Base-by-base conservation (phyloP, 1,140 invertebrate genomes). In the Oncopeltus fasciatus region DNA sequence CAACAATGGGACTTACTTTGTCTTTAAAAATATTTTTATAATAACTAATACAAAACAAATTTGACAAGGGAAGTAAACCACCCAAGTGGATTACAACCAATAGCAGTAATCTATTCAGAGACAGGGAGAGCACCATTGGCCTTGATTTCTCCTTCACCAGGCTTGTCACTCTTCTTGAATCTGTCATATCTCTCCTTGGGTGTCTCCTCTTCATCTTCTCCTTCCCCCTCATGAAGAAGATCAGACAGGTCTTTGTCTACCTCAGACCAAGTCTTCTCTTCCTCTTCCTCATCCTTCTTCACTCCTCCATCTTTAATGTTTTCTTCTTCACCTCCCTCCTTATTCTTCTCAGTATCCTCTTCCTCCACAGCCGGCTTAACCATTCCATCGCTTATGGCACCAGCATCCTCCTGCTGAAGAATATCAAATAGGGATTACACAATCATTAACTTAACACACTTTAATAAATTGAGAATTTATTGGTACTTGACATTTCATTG, bases 221-320 rank as follows among this genome's bases (percentile, higher is more conserved):
- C 59, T 11, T 65, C 61, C 8, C 28, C 58, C 12, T 67, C 63
- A 29, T 38, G 27, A 20, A 64, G 44, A 47, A 64, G 59, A n/a
- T 64, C 61, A n/a, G 57, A 49, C 2, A 65, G 49, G 26, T 63
- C 59, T 59, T 65, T 57, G 43, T 58, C 53, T 18, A 65, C 64
- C 29, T 60, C 66, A 9, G 31, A 33, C 64, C 64, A 67, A 12
- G 46, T 56, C 46, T 67, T 60, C 9, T 67, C 65, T 51, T 62
- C 63, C 27, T 31, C 56, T 66, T 58, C 58, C 31, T 66, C 58
- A 43, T 33, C 33, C 5, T 43, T 59, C 20, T 31, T 59, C 9
- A 24, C 20, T 3, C 9, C 47, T 20, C n/a, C n/a, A 24, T 16
- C n/a, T 49, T 24, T 20, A 16, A 12, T 12, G 56, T 27, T 4